These are phyloP conservation scores for Gryllus longicercus DNA, from an alignment of 2,888 invertebrate species.

Conservation along the genomic window DNA sequence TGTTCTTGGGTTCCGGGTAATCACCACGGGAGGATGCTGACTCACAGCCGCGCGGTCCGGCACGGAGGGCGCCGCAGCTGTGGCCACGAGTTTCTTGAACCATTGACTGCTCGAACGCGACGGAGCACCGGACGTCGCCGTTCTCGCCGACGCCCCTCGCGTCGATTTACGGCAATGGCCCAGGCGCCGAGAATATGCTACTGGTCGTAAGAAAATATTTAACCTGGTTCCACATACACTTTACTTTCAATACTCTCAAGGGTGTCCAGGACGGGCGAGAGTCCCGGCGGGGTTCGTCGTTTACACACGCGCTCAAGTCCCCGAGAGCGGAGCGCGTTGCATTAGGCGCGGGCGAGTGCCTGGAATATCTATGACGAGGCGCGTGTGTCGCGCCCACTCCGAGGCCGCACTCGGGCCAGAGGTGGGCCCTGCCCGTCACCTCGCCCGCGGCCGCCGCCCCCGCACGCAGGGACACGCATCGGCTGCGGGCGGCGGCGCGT, in stretches of 20 bases:
- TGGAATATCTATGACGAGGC: too few relatives aligned
- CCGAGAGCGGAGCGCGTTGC: not conserved
- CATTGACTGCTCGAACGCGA: not conserved
- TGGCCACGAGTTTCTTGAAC: not conserved
- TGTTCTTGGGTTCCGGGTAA: not conserved
- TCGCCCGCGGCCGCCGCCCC: too few relatives aligned
- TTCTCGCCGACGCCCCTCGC: not conserved
- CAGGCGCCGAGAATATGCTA: not conserved
- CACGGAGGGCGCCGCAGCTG: not conserved
- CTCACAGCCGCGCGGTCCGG: not conserved
- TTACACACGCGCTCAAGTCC: not conserved
- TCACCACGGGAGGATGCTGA: not conserved
- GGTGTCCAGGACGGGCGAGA: not conserved
- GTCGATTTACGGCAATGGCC: not conserved
- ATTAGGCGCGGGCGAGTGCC: too few relatives aligned
- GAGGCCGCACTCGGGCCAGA: too few relatives aligned
- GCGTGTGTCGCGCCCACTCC: too few relatives aligned
- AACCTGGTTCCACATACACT: not conserved
- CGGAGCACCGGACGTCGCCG: not conserved
- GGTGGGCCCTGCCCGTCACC: too few relatives aligned
- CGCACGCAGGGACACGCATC: too few relatives aligned
- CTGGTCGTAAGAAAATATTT: slow-evolving; percentile 8
- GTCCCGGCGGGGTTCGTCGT: not conserved
- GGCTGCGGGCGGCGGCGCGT: too few relatives aligned
- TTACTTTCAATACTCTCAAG: not conserved